A percentile compares a stretch with the other conserved stretches of the same genome.
These are phyloP conservation scores for Heterotilapia buettikoferi DNA, from an alignment of 2,113 vertebrate genomes.

Conservation along the genomic window DNA sequence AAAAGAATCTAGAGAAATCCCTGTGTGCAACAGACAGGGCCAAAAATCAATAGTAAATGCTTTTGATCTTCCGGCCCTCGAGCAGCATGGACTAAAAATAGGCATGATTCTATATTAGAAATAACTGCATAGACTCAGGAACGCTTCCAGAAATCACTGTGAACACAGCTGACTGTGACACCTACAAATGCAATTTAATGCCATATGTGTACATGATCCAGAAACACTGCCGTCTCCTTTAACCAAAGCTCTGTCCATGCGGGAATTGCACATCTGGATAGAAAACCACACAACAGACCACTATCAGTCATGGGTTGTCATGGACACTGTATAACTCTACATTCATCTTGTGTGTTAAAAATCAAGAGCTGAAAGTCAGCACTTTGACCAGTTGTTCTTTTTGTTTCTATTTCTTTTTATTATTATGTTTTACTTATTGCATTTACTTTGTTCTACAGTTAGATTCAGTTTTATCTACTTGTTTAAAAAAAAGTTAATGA, in stretches of 20 bases:
- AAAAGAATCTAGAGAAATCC: background rate
- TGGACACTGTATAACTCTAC: accelerated
- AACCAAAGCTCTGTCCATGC: accelerated
- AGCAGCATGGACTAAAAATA: background rate
- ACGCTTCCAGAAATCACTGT: accelerated
- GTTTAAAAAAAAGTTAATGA: background rate
- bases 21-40: background rate
- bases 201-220: background rate
- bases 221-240: background rate
- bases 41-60: background rate
- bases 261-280: background rate
- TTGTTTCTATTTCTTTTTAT: accelerated
- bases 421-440: background rate
- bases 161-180: background rate
- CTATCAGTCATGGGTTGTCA: background rate
- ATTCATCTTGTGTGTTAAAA: background rate
- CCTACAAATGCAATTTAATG: background rate
- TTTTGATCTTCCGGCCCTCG: accelerated
- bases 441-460: background rate
- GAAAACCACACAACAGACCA: background rate
- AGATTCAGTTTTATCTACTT: background rate
- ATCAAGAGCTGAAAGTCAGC: background rate
- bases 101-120: background rate
- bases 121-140: background rate
- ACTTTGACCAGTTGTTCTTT: background rate